Percentiles rank a stretch among this genome's conserved stretches.
Evolutionary conservation across 2,113 vertebrate species (phyloP).

Genomic region (Heterotis niloticus): DNA sequence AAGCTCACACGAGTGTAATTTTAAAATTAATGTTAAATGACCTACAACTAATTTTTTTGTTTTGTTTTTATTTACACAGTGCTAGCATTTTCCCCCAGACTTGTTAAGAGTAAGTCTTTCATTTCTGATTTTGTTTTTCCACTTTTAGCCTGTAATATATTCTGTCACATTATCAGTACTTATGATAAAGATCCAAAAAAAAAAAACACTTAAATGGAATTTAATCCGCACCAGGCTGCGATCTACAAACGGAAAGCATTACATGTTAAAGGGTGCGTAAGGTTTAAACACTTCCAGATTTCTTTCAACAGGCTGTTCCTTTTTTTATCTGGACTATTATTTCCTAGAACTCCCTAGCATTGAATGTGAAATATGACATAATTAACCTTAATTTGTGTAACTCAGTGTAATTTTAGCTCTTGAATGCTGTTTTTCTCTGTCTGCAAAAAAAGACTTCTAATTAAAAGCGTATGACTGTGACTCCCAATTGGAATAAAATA

Average conservation of each 20-base stretch:
- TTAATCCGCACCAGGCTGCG: slow-evolving; percentile 23
- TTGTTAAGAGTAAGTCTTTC: slow-evolving; percentile 7
- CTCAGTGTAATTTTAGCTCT: slow-evolving; percentile 37
- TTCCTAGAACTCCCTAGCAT: slow-evolving; percentile 30
- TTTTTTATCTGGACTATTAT: slow-evolving; percentile 26
- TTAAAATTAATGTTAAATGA: slow-evolving; percentile 11
- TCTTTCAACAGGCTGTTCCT: slow-evolving; percentile 18
- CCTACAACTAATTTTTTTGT: background rate
- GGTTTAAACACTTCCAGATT: slow-evolving; percentile 38
- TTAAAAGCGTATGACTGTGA: slow-evolving; percentile 23
- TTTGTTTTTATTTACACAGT: too few relatives aligned
- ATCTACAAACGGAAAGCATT: slow-evolving; percentile 35
- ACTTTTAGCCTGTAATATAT: background rate
- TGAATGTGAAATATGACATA: slow-evolving; percentile 45
- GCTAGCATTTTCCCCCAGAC: background rate
- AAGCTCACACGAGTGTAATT: background rate
- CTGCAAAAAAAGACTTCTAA: slow-evolving; percentile 24
- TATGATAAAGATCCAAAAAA: slow-evolving; percentile 50
- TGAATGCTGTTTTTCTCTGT: slow-evolving; percentile 30
- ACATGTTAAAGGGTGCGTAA: slow-evolving; percentile 39
- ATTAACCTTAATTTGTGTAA: slow-evolving; percentile 43
- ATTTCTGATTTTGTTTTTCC: slow-evolving; percentile 9
- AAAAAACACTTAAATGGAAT: slow-evolving; percentile 39
- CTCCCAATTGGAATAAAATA: slow-evolving; percentile 12
- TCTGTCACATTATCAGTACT: slow-evolving; percentile 3